Conservation (phyloP, 2,888 invertebrate genomes). For the Catocala nupta region DNA sequence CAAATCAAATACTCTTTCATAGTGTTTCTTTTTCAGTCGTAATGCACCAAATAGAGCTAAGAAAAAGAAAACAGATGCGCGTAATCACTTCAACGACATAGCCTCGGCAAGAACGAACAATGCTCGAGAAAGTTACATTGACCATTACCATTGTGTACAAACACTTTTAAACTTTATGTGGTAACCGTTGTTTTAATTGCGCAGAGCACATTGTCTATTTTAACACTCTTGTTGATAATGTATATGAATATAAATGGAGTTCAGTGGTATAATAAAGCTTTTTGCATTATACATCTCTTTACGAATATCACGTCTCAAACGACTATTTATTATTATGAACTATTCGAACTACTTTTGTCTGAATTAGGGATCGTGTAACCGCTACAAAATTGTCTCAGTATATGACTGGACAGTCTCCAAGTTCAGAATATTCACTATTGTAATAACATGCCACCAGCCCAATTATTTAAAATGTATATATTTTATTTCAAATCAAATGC, state of each 20-base stretch:
- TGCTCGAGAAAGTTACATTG: slow-evolving; percentile 64
- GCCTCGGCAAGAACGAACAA: slow-evolving; percentile 61
- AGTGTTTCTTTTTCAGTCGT: slow-evolving; percentile 38
- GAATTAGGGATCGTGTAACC: too few relatives aligned
- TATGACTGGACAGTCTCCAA: too few relatives aligned
- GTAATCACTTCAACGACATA: slow-evolving; percentile 62
- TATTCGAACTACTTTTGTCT: too few relatives aligned
- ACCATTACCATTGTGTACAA: slow-evolving; percentile 50
- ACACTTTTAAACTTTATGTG: slow-evolving; percentile 29
- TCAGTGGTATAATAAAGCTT: too few relatives aligned
- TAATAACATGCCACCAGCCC: too few relatives aligned
- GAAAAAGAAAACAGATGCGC: slow-evolving; percentile 56
- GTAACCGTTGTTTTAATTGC: slow-evolving; percentile 18
- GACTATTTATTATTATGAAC: too few relatives aligned
- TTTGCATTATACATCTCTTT: too few relatives aligned
- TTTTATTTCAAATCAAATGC: too few relatives aligned
- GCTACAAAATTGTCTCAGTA: too few relatives aligned
- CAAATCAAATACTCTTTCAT: slow-evolving; percentile 35
- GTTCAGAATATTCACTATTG: too few relatives aligned
- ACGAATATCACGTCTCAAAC: too few relatives aligned
- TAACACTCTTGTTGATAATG: slow-evolving; percentile 2
- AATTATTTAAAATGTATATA: too few relatives aligned
- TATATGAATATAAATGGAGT: background rate
- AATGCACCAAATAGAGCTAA: slow-evolving; percentile 50
- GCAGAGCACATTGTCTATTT: slow-evolving; percentile 1